Conservation (phyloP, 1,140 invertebrate species). For the Drosophila tani region DNA sequence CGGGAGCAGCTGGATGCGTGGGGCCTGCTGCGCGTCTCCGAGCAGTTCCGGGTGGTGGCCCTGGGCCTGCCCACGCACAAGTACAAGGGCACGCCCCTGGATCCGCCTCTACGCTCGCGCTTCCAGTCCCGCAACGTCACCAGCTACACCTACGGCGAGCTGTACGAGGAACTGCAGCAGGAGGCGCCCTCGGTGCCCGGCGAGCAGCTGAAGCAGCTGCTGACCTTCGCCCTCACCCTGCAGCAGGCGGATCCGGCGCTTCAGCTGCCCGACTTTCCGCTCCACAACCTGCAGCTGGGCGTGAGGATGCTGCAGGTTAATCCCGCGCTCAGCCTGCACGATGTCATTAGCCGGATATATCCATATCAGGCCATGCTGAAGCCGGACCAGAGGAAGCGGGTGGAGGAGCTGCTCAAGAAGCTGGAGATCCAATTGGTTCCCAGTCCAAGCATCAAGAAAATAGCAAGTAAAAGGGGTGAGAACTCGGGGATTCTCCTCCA, state of each 20-base stretch:
- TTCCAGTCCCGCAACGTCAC: conserved; percentile 96
- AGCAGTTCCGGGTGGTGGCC: conserved; percentile 96
- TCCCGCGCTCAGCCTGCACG: conserved; percentile 88
- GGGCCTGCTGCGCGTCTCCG: conserved; percentile 94
- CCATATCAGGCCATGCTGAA: conserved; percentile 92
- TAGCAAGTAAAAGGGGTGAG: conserved; percentile 10
- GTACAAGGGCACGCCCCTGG: conserved; percentile 96
- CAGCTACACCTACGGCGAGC: conserved; percentile 88
- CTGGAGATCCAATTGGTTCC: conserved; percentile 85
- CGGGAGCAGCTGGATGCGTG: conserved; percentile 90
- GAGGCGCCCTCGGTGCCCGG: conserved; percentile 87
- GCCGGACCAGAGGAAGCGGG: conserved; percentile 89
- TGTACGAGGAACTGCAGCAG: conserved; percentile 86
- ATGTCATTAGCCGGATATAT: conserved; percentile 91
- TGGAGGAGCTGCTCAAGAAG: conserved; percentile 88
- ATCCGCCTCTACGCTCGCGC: conserved; percentile 96
- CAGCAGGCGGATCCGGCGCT: conserved; percentile 90
- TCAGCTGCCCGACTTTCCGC: conserved; percentile 94
- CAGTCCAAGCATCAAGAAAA: conserved; percentile 42
- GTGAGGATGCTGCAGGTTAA: conserved; percentile 88
- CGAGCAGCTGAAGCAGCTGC: conserved; percentile 88
- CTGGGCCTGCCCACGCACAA: conserved; percentile 95
- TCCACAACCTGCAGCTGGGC: conserved; percentile 91
- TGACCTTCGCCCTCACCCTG: conserved; percentile 90
- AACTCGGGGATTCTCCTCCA: conserved; percentile 43